Conservation (phyloP, 1,140 invertebrate species). For the Mizuhopecten yessoensis region DNA sequence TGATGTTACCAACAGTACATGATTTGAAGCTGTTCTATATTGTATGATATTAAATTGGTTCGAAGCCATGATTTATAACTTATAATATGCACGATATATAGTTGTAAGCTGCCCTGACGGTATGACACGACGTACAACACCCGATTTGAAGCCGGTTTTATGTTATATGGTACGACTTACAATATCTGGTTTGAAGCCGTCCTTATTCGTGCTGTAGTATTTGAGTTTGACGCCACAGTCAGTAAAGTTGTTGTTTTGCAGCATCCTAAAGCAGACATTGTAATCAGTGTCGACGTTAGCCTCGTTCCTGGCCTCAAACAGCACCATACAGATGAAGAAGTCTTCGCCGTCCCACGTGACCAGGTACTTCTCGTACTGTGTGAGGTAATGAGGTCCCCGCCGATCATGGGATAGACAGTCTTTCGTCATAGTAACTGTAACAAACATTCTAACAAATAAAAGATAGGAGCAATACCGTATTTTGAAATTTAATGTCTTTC, state of each 20-base stretch:
- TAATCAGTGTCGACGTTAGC: neutral
- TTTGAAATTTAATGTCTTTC: no score
- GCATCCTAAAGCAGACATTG: neutral
- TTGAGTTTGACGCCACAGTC: constrained; percentile 13
- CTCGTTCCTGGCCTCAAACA: neutral
- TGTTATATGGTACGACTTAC: neutral
- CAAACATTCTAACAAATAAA: neutral
- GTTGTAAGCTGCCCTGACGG: no score
- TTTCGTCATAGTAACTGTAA: constrained; percentile 24
- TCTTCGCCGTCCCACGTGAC: constrained; percentile 11
- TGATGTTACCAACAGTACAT: no score
- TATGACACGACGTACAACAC: no score
- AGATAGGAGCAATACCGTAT: no score
- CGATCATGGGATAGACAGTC: neutral
- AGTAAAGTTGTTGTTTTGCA: constrained; percentile 4
- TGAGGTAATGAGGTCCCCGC: constrained; percentile 7
- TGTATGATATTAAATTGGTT: no score
- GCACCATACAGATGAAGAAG: neutral
- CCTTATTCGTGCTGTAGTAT: neutral
- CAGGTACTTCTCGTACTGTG: constrained; percentile 3
- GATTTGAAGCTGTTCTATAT: no score
- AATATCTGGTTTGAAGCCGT: neutral
- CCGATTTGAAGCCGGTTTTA: no score
- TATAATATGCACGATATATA: no score
- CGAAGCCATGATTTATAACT: no score